A percentile compares a stretch with the other conserved stretches of the same genome.
Evolutionary conservation across 2,888 invertebrate genomes (phyloP).

Genomic region (Bibio marci): DNA sequence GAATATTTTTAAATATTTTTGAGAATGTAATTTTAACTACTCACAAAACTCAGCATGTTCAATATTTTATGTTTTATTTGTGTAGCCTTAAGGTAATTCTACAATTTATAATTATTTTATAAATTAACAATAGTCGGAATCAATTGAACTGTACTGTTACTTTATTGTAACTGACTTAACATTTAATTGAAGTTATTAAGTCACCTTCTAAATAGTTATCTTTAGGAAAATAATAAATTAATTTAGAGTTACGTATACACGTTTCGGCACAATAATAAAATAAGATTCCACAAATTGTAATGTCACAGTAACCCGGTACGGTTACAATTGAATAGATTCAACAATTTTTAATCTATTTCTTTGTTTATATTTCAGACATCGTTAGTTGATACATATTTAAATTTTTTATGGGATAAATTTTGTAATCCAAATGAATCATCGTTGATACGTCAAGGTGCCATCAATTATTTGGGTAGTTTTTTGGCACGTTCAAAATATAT

Average conservation of each 20-base stretch:
- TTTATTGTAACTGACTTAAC: too few relatives aligned
- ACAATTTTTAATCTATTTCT: slow-evolving; percentile 1
- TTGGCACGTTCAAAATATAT: slow-evolving; percentile 49
- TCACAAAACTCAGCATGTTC: slow-evolving; percentile 62
- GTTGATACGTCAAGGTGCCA: slow-evolving; percentile 47
- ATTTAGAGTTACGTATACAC: too few relatives aligned
- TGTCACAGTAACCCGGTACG: too few relatives aligned
- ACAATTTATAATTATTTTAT: neutral
- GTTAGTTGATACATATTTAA: slow-evolving; percentile 45
- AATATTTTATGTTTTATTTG: slow-evolving; percentile 58
- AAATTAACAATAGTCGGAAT: too few relatives aligned
- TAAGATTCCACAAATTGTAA: too few relatives aligned
- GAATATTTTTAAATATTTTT: slow-evolving; percentile 48
- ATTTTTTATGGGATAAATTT: slow-evolving; percentile 57
- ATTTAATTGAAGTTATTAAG: too few relatives aligned
- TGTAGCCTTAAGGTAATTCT: slow-evolving; percentile 40
- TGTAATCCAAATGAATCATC: slow-evolving; percentile 43
- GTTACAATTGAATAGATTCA: too few relatives aligned
- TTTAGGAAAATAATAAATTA: too few relatives aligned
- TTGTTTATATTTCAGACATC: slow-evolving; percentile 14
- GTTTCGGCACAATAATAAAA: too few relatives aligned
- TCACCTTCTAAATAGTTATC: too few relatives aligned
- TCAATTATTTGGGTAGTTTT: slow-evolving; percentile 60
- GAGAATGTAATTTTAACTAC: slow-evolving; percentile 69
- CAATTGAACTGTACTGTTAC: too few relatives aligned